Conservation (phyloP, 1,140 invertebrate species). For the Caerostris extrusa region DNA sequence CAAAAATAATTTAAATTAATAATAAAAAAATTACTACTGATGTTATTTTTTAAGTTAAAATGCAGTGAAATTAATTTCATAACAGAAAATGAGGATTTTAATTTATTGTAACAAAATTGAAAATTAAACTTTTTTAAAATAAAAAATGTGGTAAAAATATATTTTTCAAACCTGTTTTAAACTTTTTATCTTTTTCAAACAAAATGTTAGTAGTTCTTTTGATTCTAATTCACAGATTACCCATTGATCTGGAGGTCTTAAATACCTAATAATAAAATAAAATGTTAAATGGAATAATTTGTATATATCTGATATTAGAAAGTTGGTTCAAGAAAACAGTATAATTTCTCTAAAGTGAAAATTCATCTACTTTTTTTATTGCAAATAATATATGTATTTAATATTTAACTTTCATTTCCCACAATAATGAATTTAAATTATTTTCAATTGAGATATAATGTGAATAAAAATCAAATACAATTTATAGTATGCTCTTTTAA, state of each 20-base stretch:
- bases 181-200: conserved; percentile 96
- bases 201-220: conserved; percentile 93
- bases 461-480: no score
- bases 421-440: no score
- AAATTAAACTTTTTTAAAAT: not conserved
- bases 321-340: no score
- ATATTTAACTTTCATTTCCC: not conserved
- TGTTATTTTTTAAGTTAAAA: no score
- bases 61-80: no score
- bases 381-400: not conserved
- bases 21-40: no score
- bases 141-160: no score
- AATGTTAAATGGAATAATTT: not conserved
- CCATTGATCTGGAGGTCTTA: conserved; percentile 97
- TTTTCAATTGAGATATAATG: no score
- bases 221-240: conserved; percentile 94
- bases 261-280: conserved; percentile 86
- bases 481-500: no score
- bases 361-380: not conserved
- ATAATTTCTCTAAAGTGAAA: not conserved
- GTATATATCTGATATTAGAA: no score
- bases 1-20: no score
- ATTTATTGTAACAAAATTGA: not conserved
- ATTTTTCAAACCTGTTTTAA: conserved; percentile 88
- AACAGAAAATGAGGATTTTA: not conserved